These are phyloP conservation scores for Microvelia longipes DNA, from an alignment of 1,140 invertebrate genomes.

Conservation along the genomic window DNA sequence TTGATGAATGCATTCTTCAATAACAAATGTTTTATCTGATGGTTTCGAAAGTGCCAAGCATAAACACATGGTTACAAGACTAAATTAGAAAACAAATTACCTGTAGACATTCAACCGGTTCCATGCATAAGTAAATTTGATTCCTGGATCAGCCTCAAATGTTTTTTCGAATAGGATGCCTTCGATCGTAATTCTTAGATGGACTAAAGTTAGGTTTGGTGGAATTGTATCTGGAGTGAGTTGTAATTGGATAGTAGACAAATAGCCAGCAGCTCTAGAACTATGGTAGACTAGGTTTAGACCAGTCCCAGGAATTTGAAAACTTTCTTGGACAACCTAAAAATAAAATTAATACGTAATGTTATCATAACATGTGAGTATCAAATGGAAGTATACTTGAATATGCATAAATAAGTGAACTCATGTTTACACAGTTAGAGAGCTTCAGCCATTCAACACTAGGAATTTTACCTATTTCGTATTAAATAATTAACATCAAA, in stretches of 20 bases:
- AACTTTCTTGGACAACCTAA: slow-evolving; percentile 80
- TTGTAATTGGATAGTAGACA: slow-evolving; percentile 87
- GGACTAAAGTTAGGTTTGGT: slow-evolving; percentile 62
- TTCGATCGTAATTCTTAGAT: slow-evolving; percentile 81
- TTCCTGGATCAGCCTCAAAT: slow-evolving; percentile 88
- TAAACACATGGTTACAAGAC: not conserved
- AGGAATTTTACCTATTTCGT: too few relatives aligned
- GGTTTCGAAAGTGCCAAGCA: too few relatives aligned
- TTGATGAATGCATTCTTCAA: too few relatives aligned
- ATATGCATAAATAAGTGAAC: too few relatives aligned
- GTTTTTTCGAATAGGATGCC: slow-evolving; percentile 82
- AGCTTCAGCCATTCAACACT: too few relatives aligned
- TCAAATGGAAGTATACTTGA: too few relatives aligned
- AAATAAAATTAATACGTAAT: too few relatives aligned
- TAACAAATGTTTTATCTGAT: too few relatives aligned
- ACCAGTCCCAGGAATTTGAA: slow-evolving; percentile 81
- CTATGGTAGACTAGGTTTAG: slow-evolving; percentile 90
- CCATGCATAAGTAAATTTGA: slow-evolving; percentile 94
- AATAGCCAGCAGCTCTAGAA: slow-evolving; percentile 75
- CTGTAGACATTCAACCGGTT: slow-evolving; percentile 86
- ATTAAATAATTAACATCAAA: too few relatives aligned
- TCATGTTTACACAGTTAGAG: too few relatives aligned
- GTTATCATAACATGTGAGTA: too few relatives aligned
- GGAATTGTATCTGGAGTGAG: slow-evolving; percentile 75
- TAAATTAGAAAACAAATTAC: slow-evolving; percentile 17